phyloP scores from a whole-genome alignment of 2,888 invertebrate species.

The Callyntrura guangdongensis region DNA sequence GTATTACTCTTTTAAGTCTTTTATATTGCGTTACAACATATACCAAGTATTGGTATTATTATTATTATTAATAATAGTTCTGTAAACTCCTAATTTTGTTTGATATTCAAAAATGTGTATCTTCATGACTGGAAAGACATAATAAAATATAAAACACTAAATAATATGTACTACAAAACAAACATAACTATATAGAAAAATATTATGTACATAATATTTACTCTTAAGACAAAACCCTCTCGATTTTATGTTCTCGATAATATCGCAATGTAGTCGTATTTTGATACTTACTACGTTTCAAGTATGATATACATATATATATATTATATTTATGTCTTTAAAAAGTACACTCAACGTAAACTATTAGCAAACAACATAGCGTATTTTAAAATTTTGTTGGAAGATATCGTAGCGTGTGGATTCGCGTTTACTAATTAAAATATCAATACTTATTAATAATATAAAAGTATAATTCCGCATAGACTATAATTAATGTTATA shows the following conservation, averaged over 20 bases:
- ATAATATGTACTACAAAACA: slow-evolving; percentile 12
- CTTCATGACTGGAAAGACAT: slow-evolving; percentile 70
- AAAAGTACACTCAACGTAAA: slow-evolving; percentile 57
- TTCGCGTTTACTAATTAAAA: slow-evolving; percentile 56
- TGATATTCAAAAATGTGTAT: slow-evolving; percentile 27
- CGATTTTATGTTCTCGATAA: slow-evolving; percentile 60
- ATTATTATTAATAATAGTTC: neutral
- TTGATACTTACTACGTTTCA: slow-evolving; percentile 63
- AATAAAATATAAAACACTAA: slow-evolving; percentile 15
- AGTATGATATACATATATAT: slow-evolving; percentile 32
- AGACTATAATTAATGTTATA: neutral
- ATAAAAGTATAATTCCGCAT: slow-evolving; percentile 53
- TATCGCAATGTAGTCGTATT: slow-evolving; percentile 72
- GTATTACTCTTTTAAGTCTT: slow-evolving; percentile 6
- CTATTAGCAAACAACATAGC: neutral
- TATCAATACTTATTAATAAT: neutral
- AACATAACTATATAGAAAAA: neutral
- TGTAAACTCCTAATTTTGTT: neutral
- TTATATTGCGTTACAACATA: slow-evolving; percentile 27
- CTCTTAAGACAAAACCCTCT: neutral
- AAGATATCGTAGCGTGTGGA: slow-evolving; percentile 58
- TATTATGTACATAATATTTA: neutral
- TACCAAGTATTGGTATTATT: neutral
- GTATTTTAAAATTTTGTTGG: slow-evolving; percentile 24
- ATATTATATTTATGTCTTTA: slow-evolving; percentile 44